These are phyloP conservation scores for Oxygymnocypris stewartii DNA, from an alignment of 2,113 vertebrate genomes.

Conservation along the genomic window DNA sequence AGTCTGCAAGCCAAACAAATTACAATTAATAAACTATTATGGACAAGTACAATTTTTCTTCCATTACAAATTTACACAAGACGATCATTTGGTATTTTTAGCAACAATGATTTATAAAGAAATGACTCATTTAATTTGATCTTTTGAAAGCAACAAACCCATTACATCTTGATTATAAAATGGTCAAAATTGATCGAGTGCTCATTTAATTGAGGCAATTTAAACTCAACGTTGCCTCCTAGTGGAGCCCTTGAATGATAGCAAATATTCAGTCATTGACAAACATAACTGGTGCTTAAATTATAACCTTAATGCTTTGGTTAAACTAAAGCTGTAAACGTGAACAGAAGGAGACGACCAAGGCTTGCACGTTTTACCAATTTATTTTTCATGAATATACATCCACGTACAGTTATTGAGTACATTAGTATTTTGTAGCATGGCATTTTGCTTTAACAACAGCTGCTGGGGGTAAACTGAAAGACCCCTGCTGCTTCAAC, in stretches of 20 bases:
- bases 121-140: neutral
- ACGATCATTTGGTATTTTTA: neutral
- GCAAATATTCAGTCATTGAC: neutral
- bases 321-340: neutral
- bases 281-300: neutral
- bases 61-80: neutral
- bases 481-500: slow-evolving; percentile 53
- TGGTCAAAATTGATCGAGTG: neutral
- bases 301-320: neutral
- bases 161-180: neutral
- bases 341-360: neutral
- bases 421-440: slow-evolving; percentile 81
- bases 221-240: neutral
- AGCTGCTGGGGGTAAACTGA: slow-evolving; percentile 71
- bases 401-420: slow-evolving; percentile 79
- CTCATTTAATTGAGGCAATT: neutral
- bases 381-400: slow-evolving; percentile 79
- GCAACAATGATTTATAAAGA: neutral
- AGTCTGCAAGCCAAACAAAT: too few relatives aligned
- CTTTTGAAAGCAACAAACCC: neutral
- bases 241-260: neutral
- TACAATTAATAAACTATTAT: too few relatives aligned
- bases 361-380: slow-evolving; percentile 67
- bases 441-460: slow-evolving; percentile 80
- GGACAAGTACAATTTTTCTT: neutral